Evolutionary conservation across 2,888 invertebrate genomes (phyloP).

Genomic region (Arctia plantaginis): DNA sequence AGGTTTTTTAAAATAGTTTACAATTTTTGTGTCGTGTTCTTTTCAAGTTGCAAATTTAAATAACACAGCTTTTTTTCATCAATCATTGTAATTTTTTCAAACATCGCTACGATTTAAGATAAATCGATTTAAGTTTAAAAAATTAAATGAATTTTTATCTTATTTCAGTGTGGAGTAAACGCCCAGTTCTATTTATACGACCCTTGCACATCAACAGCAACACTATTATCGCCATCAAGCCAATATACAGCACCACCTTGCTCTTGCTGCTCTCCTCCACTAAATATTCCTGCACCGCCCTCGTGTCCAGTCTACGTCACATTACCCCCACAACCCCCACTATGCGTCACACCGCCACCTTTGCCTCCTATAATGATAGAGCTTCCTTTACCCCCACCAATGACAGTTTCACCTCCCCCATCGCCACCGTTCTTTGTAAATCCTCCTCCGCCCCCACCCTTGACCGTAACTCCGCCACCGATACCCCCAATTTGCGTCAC

Average conservation of each 20-base stretch:
- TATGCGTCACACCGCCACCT: constrained; percentile 65
- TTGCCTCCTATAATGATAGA: constrained; percentile 67
- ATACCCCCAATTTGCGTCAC: constrained; percentile 70
- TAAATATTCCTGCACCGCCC: constrained; percentile 59
- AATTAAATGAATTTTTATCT: no score
- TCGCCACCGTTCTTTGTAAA: constrained; percentile 63
- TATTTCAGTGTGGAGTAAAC: constrained; percentile 64
- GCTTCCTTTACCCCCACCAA: constrained; percentile 66
- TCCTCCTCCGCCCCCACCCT: constrained; percentile 67
- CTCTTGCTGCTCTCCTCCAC: constrained; percentile 52
- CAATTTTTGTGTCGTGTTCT: background rate
- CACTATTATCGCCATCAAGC: constrained; percentile 25
- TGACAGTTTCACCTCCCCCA: constrained; percentile 67
- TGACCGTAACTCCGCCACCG: constrained; percentile 67
- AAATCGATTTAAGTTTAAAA: no score
- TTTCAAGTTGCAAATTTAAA: background rate
- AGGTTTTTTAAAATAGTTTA: no score
- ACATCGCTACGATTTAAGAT: no score
- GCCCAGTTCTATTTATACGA: constrained; percentile 68
- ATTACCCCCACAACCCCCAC: constrained; percentile 69
- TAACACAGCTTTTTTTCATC: background rate
- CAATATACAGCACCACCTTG: constrained; percentile 47
- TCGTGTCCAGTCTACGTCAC: constrained; percentile 70
- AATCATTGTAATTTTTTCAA: background rate
- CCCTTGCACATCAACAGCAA: constrained; percentile 35